Evolutionary conservation across 2,888 invertebrate genomes (phyloP).

Genomic region (Melangyna quadrimaculata): DNA sequence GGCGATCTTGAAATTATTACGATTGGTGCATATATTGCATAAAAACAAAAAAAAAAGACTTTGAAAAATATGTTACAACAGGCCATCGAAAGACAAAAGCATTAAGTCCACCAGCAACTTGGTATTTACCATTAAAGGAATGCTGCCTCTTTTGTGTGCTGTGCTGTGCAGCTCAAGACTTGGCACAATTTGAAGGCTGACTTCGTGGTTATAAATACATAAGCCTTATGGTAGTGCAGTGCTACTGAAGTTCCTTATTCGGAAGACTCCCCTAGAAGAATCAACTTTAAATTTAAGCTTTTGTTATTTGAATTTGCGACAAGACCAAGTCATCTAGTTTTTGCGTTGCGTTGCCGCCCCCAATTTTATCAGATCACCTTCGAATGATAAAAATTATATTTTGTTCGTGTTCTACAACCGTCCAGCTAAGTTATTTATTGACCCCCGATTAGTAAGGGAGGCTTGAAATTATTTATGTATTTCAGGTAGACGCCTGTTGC

Average conservation of each 20-base stretch:
- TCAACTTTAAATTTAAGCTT: not conserved
- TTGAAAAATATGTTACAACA: not conserved
- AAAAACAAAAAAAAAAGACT: not conserved
- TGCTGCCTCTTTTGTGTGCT: slow-evolving; percentile 19
- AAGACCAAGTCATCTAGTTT: not conserved
- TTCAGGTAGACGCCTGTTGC: slow-evolving; percentile 16
- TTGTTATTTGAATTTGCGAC: not conserved
- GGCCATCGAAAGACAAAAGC: slow-evolving; percentile 2
- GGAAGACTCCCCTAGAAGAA: slow-evolving; percentile 13
- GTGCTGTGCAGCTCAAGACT: slow-evolving; percentile 1
- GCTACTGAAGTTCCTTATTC: slow-evolving; percentile 25
- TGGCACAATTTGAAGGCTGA: slow-evolving; percentile 27
- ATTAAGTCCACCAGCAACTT: slow-evolving; percentile 31
- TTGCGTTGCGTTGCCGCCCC: slow-evolving; percentile 25
- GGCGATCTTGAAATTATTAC: slow-evolving; percentile 41
- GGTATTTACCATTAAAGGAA: slow-evolving; percentile 54
- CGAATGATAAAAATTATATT: slow-evolving; percentile 30
- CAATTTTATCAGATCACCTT: slow-evolving; percentile 42
- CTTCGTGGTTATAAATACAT: slow-evolving; percentile 16
- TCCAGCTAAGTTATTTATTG: slow-evolving; percentile 55
- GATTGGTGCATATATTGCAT: too few species aligned
- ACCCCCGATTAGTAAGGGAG: slow-evolving; percentile 48
- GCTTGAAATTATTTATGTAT: slow-evolving; percentile 55
- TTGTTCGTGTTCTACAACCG: slow-evolving; percentile 28
- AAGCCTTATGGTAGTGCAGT: slow-evolving; percentile 11